Conservation (phyloP, 1,140 invertebrate species). For the Maconellicoccus hirsutus region DNA sequence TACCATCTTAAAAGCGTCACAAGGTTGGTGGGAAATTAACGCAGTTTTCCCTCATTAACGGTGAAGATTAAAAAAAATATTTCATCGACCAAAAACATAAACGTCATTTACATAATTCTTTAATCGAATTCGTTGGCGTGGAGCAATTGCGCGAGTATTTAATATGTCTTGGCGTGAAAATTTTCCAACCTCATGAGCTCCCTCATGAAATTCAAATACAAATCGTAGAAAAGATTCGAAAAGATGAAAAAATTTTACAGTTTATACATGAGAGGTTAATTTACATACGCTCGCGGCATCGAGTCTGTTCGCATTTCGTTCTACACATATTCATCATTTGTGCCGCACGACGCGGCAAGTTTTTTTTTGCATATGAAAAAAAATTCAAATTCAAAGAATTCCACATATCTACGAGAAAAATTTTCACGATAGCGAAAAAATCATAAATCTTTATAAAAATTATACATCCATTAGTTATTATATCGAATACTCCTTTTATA, state of each 20-base stretch:
- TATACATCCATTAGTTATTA: background rate
- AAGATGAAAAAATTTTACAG: background rate
- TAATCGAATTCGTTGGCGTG: background rate
- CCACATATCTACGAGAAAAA: background rate
- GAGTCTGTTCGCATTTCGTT: background rate
- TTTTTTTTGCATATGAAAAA: background rate
- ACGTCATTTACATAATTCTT: background rate
- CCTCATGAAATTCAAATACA: conserved; percentile 3
- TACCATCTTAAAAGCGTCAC: background rate
- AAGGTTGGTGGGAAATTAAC: background rate
- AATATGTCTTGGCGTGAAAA: background rate
- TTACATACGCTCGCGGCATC: conserved; percentile 7
- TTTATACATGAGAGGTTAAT: background rate
- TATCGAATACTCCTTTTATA: background rate
- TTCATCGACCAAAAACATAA: background rate
- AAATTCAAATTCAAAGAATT: background rate
- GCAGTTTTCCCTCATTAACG: background rate
- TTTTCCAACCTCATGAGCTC: too few species aligned
- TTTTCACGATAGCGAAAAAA: background rate
- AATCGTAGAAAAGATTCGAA: background rate
- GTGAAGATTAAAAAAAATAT: background rate
- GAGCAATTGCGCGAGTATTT: background rate
- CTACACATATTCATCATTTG: background rate
- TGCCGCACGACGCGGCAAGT: too few species aligned
- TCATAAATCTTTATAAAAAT: conserved; percentile 6